Evolutionary conservation across 2,888 invertebrate genomes (phyloP), one percentile per base, ranked within the genome.

Genomic region (Furcula furcula): DNA sequence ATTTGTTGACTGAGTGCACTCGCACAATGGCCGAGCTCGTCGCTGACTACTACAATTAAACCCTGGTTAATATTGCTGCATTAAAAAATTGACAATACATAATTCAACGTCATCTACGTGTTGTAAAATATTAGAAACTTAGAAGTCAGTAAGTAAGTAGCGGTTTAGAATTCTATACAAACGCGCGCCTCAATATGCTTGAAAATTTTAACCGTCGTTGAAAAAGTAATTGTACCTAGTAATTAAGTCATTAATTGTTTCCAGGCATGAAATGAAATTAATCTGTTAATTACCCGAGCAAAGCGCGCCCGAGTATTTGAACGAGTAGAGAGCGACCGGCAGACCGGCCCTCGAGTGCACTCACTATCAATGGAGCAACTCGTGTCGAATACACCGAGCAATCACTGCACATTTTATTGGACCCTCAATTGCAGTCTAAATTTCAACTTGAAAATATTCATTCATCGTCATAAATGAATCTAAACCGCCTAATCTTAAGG

Each of bases 371-470:
- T 46, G 40, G 46, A 46, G 32, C 9, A 51, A 44, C 68, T 46
- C 63, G 75, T 73, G 76, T 76, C 72, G 68, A 72, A 68, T 72
- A 73, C 74, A 40, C 40, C 62, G 62, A 51, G 59, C 69, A 63
- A 72, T 68, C 76, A 70, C 73, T 75, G 47, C 45, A 65, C 55
- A 56, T 65, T 66, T 67, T 64, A 66, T 68, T 71, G 57, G 52
- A 51, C 63, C 54, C 66, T 75, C 72, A 61, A 78, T 72, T 69
- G 73, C 65, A 55, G 65, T 65, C 63, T 63, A 54, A 69, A 70
- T 62, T 64, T 58, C 40, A 54, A 60, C 53, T 60, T 54, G 31
- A 46, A 51, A 43, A 36, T 20, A 44, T 27, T 34, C 29, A 26
- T 23, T 7, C 9, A 15, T 16, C 37, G 46, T 21, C 11, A 6